Base-by-base conservation (phyloP, 1,140 invertebrate species). In the Leptinotarsa texana region DNA sequence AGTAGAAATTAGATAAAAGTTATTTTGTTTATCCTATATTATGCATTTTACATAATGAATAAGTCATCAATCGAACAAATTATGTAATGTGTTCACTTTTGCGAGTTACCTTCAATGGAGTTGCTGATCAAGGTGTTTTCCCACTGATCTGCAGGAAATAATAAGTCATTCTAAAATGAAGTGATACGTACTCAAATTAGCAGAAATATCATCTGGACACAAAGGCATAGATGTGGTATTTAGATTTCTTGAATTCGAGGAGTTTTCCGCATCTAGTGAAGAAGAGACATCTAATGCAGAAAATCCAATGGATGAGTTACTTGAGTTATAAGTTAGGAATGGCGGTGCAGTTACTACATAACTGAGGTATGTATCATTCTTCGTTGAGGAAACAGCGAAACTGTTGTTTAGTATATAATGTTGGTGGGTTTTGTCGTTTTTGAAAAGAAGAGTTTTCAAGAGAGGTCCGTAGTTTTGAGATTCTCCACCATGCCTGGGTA, bases 121-220 rank as follows among this genome's bases (percentile, higher is more conserved):
- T 42, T 42, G 33, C 1, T 11, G 8, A 42, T 11, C 33, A 42
- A 33, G 27, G 27, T 33, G 5, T 33, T 33, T 33, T 6, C 6
- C 27, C 8, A 42, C 33, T 42, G 33, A 42, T 11, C 33, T 11
- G 33, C 33, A 42, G 8, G 0, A 42, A 42, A 11, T 42, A 42
- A 42, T 3, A 11, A 42, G 8, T 42, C 33, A 42, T 42, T 42
- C 33, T 42, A 42, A 57, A 57, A 57, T 17, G 13, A 15, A 57
- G 51, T 57, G 8, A 33, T 69, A 77, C 78, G 72, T 68, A 79
- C 78, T 70, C 17, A 79, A 62, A 69, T 67, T 62, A 21, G 75
- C 74, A 21, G 78, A 75, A 47, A 77, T 70, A 62, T 79, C 74
- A 51, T 79, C 78, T 66, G 77, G 73, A 76, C 78, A 79, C n/a